Evolutionary conservation across 2,888 invertebrate species (phyloP), one percentile per base, ranked within the genome.

Genomic region (Ashinkailepas kermadecensis): DNA sequence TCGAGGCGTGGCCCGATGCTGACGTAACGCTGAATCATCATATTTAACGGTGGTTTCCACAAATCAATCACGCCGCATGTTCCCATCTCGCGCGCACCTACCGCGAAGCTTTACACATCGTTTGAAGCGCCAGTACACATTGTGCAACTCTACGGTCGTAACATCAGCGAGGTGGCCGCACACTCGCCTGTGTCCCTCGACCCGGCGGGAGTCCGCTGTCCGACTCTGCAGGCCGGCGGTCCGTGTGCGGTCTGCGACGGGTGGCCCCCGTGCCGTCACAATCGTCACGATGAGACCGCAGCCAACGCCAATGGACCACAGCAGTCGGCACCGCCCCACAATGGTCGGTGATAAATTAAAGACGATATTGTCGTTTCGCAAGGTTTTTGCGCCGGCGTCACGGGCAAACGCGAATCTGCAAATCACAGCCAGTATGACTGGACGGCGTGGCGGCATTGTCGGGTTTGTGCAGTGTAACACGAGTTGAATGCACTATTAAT

Each of bases 401-500:
- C 39, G 11, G 65, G 23, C 23, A 10, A 23, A 2, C 21, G 23
- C 23, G 23, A 23, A 67, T 67, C 23, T 67, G 65, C 65, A 23
- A 67, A 67, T 67, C 65, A 67, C 23, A 67, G 23, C 0, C 65
- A 11, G 12, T 67, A 67, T 67, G 65, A 67, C 65, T 7, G 65
- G 65, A 12, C 65, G 23, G 21, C 65, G 23, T 23, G 18, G 18
- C 23, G 23, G 65, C 65, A 23, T 67, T 67, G 65, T 67, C 23
- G 10, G 9, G 13, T 67, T 67, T 67, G 65, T 67, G 65, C 65
- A 67, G 23, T 67, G 65, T 23, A 67, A 67, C 11, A 67, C 23
- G 65, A 23, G 65, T 13, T 67, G 65, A 67, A 67, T 67, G 65
- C 65, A 21, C 23, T 67, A 67, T 67, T 67, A 67, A 67, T 67